Evolutionary conservation across 23 tunicate species (phyloP), one percentile per base, ranked within the genome.

Genomic region (Ciona savignyi): DNA sequence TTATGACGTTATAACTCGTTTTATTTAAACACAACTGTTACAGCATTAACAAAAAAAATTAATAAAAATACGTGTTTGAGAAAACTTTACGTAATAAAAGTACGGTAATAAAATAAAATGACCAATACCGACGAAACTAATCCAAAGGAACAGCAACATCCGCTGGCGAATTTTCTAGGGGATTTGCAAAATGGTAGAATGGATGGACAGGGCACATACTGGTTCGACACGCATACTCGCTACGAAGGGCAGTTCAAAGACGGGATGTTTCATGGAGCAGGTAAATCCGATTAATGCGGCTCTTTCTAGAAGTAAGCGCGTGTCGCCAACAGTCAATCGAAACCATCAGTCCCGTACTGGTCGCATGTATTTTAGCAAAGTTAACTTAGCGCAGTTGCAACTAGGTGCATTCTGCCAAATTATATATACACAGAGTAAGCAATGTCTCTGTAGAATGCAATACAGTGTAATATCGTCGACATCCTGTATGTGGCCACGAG

Each of bases 211-310:
- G 92, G 92, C 2, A 73, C 42, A 2, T 85, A 79, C 68, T 68
- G 75, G 75, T 85, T 78, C 68, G 80, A 79, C 30, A 74, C 70
- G 0, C 79, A 75, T n/a, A 76, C 92, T 1, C 51, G 81, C 22
- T 85, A 85, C 70, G 84, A 72, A 29, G 92, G 92, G n/a, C 76
- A 74, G 30, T 85, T 85, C 42, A 56, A 51, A 67, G 85, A 85
- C 34, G 92, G 85, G 9, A 61, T 56, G 70, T 85, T 85, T 67
- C 92, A 85, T 31, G 92, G 92, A 9, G 51, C 72, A 51, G 92
- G 92, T 85, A 68, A 27, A 51, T 70, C 9, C 27, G 29, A 26
- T 70, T 22, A 25, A 31, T 19, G 9, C 63, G 11, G 23, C 27
- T 30, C 9, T 65, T 65, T 23, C n/a, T 65, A 15, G 11, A 15